Base-by-base conservation (phyloP, 2,797 vertebrate genomes). In the Anisognathus igniventris region DNA sequence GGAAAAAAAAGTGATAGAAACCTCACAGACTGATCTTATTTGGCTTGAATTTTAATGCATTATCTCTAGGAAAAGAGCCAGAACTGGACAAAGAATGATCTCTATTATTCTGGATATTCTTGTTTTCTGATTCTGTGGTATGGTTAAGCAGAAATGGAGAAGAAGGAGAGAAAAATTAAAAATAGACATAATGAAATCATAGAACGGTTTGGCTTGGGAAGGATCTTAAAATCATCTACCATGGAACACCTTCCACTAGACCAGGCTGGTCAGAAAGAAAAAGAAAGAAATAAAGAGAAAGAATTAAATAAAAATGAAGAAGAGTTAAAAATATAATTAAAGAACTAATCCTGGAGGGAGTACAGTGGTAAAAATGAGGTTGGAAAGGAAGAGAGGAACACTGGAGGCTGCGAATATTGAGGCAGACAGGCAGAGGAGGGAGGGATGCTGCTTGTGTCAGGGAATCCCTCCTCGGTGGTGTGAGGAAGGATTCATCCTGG, bases 11-110 rank as follows among this genome's bases (percentile, higher is more conserved):
- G 31, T 42, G 65, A 88, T 83, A 80, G 71, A 92, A 88, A 86
- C 51, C n/a, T 86, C 76, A 51, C 72, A 81, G 48, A 22, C 39
- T 93, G 90, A 93, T 94, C 17, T 67, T 80, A 95, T 96, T 90
- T 75, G 65, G 30, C 25, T 86, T 68, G 85, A 95, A 73, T 12
- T 1, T 87, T 96, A 54, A 73, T 82, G 62, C 33, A 62, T 73
- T 86, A 47, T 77, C 37, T 81, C 58, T 68, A 71, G 68, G 23
- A 33, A 79, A 58, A 67, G 64, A 86, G 16, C 12, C 61, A 30
- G 31, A 89, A 60, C 28, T 8, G 39, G 78, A 61, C 30, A 68
- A 77, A 58, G 62, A 58, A 68, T 42, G 44, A 53, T 60, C 15
- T 65, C 21, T 50, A 1, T 44, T 87, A 35, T 44, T 86, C 42